phyloP scores from a whole-genome alignment of 2,888 invertebrate species.

The Archaeoteleia sp. region DNA sequence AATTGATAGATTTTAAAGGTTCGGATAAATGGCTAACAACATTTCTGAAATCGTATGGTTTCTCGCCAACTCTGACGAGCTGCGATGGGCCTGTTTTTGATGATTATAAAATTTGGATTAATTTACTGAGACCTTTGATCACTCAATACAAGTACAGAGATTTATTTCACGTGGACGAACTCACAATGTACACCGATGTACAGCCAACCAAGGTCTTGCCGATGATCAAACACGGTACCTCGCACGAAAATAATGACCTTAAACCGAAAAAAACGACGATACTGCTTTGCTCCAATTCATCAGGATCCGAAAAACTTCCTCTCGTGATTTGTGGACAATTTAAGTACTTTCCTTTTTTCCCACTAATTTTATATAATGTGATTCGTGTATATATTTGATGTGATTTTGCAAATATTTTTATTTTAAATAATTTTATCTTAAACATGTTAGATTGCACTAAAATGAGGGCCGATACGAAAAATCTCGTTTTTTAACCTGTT shows the following conservation, averaged over 20 bases:
- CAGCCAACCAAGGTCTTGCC: conserved; percentile 31
- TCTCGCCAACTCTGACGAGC: conserved; percentile 53
- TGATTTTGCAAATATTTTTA: too few relatives aligned
- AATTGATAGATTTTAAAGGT: conserved; percentile 60
- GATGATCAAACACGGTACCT: background rate
- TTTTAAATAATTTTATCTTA: too few relatives aligned
- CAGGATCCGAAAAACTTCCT: conserved; percentile 63
- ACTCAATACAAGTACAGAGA: conserved; percentile 60
- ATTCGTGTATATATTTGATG: too few relatives aligned
- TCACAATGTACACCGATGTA: conserved; percentile 61
- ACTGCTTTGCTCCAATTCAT: conserved; percentile 62
- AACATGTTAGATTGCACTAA: too few relatives aligned
- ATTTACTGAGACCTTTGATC: conserved; percentile 59
- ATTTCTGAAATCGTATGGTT: conserved; percentile 61
- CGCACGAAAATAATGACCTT: background rate
- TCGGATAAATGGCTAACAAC: conserved; percentile 60
- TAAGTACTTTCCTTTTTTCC: conserved; percentile 17
- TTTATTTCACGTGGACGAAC: conserved; percentile 62
- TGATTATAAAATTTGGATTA: conserved; percentile 63
- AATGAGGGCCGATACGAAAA: too few relatives aligned
- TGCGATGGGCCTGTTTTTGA: conserved; percentile 58
- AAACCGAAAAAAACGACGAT: conserved; percentile 51
- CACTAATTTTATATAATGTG: too few relatives aligned
- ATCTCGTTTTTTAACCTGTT: too few relatives aligned
- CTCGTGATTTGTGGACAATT: conserved; percentile 62